These are phyloP conservation scores for Hypomesus transpacificus DNA, from an alignment of 2,113 vertebrate genomes.

Conservation along the genomic window DNA sequence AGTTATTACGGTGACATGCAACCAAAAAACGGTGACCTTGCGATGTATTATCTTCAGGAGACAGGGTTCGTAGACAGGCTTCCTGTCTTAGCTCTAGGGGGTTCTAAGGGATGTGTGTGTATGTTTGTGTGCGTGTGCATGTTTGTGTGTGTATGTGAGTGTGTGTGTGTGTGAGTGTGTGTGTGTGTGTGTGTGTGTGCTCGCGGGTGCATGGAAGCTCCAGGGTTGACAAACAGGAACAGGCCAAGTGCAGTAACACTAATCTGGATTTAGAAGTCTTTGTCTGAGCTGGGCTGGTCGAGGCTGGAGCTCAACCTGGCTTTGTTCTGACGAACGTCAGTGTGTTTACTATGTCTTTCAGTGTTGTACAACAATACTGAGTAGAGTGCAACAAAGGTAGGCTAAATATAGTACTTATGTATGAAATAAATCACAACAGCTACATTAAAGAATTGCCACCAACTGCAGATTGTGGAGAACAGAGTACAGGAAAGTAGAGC, in stretches of 20 bases:
- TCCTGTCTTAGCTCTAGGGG: neutral
- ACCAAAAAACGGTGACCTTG: no score
- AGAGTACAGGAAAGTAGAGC: no score
- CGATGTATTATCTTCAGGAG: neutral
- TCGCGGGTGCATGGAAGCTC: neutral
- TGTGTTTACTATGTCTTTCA: no score
- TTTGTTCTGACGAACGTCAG: neutral
- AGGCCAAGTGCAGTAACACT: neutral
- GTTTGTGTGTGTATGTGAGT: neutral
- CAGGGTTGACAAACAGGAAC: neutral
- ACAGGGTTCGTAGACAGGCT: neutral
- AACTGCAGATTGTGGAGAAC: no score
- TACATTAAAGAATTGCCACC: no score
- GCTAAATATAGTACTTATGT: no score
- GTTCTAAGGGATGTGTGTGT: neutral
- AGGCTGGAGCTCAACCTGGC: neutral
- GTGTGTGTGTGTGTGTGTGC: constrained; percentile 18
- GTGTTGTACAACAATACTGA: no score
- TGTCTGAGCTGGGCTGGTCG: neutral
- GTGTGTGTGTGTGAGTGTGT: constrained; percentile 21
- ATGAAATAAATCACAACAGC: no score
- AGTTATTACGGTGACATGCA: neutral
- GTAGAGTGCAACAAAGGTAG: no score
- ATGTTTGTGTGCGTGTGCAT: neutral
- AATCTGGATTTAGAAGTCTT: constrained; percentile 2